A percentile compares a stretch with the other conserved stretches of the same genome.
Conservation (phyloP, 2,888 invertebrate species). For the Parnassius orleans region DNA sequence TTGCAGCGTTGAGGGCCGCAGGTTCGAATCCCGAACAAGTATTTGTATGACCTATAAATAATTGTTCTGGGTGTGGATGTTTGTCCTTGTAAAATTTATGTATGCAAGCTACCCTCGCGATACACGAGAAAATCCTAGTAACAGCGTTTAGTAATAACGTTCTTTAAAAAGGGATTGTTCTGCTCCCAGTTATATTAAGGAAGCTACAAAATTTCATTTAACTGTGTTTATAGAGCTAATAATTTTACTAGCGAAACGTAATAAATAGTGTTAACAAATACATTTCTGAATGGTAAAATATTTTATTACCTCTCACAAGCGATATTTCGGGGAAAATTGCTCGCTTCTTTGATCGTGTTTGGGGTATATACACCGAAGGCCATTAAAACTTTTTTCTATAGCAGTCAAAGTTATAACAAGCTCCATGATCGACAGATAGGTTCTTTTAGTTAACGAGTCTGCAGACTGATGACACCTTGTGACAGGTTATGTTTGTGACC, state of each 20-base stretch:
- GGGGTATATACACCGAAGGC: constrained; percentile 31
- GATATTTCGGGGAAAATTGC: constrained; percentile 25
- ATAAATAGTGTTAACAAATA: constrained; percentile 22
- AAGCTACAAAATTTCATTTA: not conserved
- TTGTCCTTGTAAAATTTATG: too few species aligned
- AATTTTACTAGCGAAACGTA: constrained; percentile 9
- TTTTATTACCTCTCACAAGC: constrained; percentile 25
- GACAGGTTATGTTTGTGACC: constrained; percentile 13
- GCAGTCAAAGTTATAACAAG: constrained; percentile 54
- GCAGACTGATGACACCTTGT: constrained; percentile 29
- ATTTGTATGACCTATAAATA: too few species aligned
- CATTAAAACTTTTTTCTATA: constrained; percentile 56
- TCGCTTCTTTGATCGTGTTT: constrained; percentile 26
- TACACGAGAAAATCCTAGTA: too few species aligned
- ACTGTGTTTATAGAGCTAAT: not conserved
- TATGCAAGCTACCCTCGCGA: too few species aligned
- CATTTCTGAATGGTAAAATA: constrained; percentile 13
- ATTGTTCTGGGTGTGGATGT: too few species aligned
- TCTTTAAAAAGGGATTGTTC: too few species aligned
- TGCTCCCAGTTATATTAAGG: too few species aligned
- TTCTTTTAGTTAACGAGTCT: constrained; percentile 33
- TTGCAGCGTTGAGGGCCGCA: too few species aligned
- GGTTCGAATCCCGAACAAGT: too few species aligned
- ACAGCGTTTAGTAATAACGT: too few species aligned
- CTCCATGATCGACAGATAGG: constrained; percentile 46